Conservation (phyloP, 2,113 vertebrate species). For the Hipposideros armiger region DNA sequence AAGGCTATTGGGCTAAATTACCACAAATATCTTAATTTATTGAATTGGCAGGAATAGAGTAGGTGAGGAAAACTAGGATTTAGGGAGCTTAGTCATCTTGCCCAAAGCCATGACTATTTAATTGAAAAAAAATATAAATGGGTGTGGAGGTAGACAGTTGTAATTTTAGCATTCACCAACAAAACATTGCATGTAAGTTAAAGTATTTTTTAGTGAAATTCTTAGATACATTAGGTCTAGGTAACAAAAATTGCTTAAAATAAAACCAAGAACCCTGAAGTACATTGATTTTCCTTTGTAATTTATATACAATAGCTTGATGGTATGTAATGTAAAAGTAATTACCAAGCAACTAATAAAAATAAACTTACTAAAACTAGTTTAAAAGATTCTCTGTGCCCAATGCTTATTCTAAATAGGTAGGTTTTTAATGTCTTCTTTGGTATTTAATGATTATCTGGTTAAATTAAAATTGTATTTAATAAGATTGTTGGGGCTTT, state of each 20-base stretch:
- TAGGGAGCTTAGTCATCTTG: background rate
- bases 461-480: background rate
- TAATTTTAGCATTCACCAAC: background rate
- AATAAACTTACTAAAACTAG: background rate
- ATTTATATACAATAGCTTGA: background rate
- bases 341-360: constrained; percentile 23
- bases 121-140: background rate
- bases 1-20: background rate
- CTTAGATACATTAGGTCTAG: background rate
- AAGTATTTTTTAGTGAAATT: background rate
- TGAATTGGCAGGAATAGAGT: background rate
- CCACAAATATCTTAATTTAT: constrained; percentile 10
- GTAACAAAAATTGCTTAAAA: background rate
- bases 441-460: background rate
- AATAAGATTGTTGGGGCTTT: background rate
- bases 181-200: background rate
- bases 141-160: background rate
- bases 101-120: background rate
- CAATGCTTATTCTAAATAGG: background rate
- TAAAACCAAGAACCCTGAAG: background rate
- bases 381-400: background rate
- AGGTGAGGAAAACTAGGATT: constrained; percentile 38
- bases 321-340: background rate
- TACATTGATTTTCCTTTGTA: background rate
- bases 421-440: background rate